Base-by-base conservation (phyloP, 1,140 invertebrate species). In the Lepidurus arcticus region DNA sequence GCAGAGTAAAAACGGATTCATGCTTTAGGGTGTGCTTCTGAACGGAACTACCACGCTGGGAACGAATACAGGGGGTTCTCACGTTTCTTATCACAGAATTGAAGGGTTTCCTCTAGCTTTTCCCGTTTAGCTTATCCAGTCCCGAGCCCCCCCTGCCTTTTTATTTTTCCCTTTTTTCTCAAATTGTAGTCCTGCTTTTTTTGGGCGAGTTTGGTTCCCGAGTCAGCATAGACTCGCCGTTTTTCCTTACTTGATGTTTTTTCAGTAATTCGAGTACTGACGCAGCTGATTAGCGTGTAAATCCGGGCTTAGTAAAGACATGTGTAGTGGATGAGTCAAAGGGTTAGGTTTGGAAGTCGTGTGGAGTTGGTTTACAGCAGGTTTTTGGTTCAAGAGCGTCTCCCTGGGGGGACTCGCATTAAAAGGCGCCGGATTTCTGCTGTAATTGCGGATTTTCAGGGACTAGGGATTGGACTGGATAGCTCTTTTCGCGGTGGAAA, bases 11-110 rank as follows among this genome's bases (percentile, higher is more conserved):
- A 65, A 65, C 21, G 53, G 34, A n/a, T 65, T 16, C 53, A n/a
- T 65, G 53, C 53, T 65, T 34, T 65, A 65, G 53, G 53, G 53
- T 65, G 53, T 65, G 53, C 53, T 65, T 16, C 53, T 65, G 53
- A 65, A 65, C 53, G 53, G 53, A 65, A 65, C 53, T 65, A 65
- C 9, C 53, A 65, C 53, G 53, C 53, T 65, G 53, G 53, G 53
- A 65, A 65, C 7, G 53, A 65, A 65, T 65, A 7, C 16, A 65
- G 53, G 53, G 53, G 53, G n/a, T 65, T 65, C 53, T 65, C 53
- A 65, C 53, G 53, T 16, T 65, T 65, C 53, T 65, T 21, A 65
- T 65, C 16, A 65, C n/a, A 16, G 8, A 65, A n/a, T 65, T 13
- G 16, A n/a, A 3, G 21, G 53, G 53, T n/a, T 21, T 65, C 13